These are phyloP conservation scores for Pandemis heparana DNA, from an alignment of 2,888 invertebrate genomes.

Conservation along the genomic window DNA sequence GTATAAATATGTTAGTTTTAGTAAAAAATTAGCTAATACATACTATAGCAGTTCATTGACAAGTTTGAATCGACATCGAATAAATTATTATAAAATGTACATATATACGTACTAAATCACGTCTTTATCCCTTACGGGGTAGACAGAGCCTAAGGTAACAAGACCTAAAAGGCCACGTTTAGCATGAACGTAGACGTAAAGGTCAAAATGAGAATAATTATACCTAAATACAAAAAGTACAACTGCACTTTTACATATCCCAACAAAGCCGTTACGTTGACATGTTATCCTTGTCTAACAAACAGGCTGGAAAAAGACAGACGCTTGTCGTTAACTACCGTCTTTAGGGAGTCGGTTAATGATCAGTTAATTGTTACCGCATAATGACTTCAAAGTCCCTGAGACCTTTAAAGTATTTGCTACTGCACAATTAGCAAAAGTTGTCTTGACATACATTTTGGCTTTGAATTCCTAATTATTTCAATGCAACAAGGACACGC, in stretches of 20 bases:
- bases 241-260: background rate
- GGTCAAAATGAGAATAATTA: no score
- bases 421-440: constrained; percentile 8
- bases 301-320: background rate
- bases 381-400: constrained; percentile 1
- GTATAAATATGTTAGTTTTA: no score
- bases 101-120: no score
- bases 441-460: constrained; percentile 4
- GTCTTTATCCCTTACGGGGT: no score
- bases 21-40: no score
- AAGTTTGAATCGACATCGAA: no score
- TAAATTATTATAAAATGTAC: no score
- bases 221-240: no score
- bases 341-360: constrained; percentile 8
- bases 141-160: no score
- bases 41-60: no score
- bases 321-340: background rate
- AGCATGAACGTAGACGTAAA: no score
- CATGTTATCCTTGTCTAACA: background rate
- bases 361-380: constrained; percentile 8
- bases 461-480: background rate
- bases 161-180: no score
- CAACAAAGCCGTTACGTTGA: background rate
- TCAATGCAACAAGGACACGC: background rate
- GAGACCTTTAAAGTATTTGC: constrained; percentile 5